Evolutionary conservation across 2,888 invertebrate species (phyloP).

Genomic region (Labia minor): DNA sequence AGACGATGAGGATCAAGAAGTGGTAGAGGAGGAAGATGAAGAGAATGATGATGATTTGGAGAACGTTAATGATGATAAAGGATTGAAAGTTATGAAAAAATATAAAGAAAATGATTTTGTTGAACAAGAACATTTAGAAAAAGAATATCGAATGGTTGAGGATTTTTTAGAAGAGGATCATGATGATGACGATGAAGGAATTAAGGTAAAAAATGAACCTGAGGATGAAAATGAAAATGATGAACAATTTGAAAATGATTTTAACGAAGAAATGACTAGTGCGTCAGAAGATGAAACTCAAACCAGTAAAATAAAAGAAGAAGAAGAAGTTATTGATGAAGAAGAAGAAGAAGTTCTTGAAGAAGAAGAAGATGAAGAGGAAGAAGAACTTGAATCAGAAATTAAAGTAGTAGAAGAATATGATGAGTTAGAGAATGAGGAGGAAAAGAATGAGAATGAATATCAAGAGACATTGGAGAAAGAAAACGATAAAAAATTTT

Average conservation of each 20-base stretch:
- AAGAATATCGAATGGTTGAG: background rate
- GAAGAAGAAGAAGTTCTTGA: conserved; percentile 5
- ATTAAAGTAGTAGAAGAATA: conserved; percentile 19
- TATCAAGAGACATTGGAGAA: too few species aligned
- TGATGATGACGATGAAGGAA: conserved; percentile 17
- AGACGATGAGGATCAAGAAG: background rate
- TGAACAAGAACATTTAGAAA: background rate
- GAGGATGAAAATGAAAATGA: too few species aligned
- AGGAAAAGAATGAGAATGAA: too few species aligned
- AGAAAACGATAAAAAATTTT: too few species aligned
- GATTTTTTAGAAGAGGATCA: conserved; percentile 18
- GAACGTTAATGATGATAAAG: too few species aligned
- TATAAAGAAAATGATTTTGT: conserved; percentile 19
- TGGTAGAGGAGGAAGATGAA: background rate
- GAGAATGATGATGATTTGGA: background rate
- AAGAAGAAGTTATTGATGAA: background rate
- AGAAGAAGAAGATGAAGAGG: conserved; percentile 15
- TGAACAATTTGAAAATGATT: too few species aligned
- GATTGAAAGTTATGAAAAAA: too few species aligned
- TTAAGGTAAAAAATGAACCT: too few species aligned
- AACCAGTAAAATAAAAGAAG: background rate
- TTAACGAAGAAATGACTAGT: too few species aligned
- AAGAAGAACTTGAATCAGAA: background rate
- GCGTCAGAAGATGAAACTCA: too few species aligned
- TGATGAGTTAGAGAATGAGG: too few species aligned